Evolutionary conservation across 2,113 vertebrate genomes (phyloP), one percentile per base, ranked within the genome.

Genomic region (Arothron firmamentum): DNA sequence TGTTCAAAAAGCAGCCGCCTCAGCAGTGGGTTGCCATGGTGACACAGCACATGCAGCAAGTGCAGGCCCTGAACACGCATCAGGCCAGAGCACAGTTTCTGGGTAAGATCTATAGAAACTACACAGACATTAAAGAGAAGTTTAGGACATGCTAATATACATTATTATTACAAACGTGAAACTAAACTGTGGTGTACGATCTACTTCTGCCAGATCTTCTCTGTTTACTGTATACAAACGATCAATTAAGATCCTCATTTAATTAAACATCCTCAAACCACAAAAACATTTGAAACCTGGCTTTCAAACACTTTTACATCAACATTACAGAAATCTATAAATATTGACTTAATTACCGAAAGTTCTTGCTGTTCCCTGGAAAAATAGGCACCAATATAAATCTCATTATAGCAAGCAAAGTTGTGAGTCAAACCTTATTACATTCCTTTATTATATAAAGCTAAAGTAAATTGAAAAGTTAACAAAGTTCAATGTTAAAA

Each of bases 21-120:
- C 93, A 94, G 20, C 87, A 92, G 38, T 98, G 97, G 97, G 88
- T 95, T 74, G 87, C 88, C 74, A 91, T 94, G 92, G 90, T 92
- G 72, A 92, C 90, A 11, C 93, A 93, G 82, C 94, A 97, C 77
- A 87, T 90, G 85, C 93, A 95, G 67, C 93, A 97, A 68, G 90
- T 91, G 0, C 94, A 96, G 82, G 89, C 89, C 0, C 88, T 99
- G 75, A 96, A 90, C 13, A 90, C 93, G 5, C 95, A 97, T 81
- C 95, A 96, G 75, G 94, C 94, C 65, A 83, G 94, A 8, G 93
- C 94, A 0, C 95, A 97, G 86, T 95, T 97, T 84, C 80, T 97
- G 73, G 95, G 95, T 97, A 86, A 91, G 88, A 66, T 17, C n/a
- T n/a, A 7, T 8, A 3, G 34, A 12, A 38, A 38, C 34, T 12